phyloP scores from a whole-genome alignment of 2,113 vertebrate species.

The Alligator sinensis region DNA sequence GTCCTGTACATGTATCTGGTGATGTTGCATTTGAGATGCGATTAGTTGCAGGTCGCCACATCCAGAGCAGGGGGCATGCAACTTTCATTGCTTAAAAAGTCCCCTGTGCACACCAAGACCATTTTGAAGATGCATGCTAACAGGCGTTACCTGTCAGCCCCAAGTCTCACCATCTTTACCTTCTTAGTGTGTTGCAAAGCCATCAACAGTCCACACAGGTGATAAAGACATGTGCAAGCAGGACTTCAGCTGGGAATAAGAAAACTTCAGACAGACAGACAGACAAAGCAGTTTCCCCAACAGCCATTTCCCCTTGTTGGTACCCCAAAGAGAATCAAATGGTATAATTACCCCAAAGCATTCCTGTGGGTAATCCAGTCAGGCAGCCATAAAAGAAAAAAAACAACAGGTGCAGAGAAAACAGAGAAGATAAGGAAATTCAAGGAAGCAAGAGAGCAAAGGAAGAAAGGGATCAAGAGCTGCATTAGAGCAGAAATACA shows the following conservation, averaged over 20 bases:
- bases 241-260: background rate
- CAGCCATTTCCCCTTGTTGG: fast-evolving
- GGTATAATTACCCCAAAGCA: slow-evolving; percentile 85
- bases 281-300: background rate
- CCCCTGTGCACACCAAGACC: background rate
- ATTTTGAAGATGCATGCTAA: background rate
- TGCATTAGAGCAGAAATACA: fast-evolving
- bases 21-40: background rate
- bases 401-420: background rate
- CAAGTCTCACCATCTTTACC: background rate
- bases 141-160: background rate
- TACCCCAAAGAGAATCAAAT: slow-evolving; percentile 24
- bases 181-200: background rate
- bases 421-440: slow-evolving; percentile 41
- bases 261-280: background rate
- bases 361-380: slow-evolving; percentile 79
- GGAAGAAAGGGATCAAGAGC: background rate
- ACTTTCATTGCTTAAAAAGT: background rate
- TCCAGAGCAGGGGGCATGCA: background rate
- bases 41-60: background rate
- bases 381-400: slow-evolving; percentile 56
- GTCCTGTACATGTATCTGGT: background rate
- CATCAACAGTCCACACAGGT: background rate
- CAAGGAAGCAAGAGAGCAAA: slow-evolving; percentile 19
- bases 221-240: background rate